phyloP scores from a whole-genome alignment of 2,113 vertebrate genomes.

The Coryphaenoides rupestris region DNA sequence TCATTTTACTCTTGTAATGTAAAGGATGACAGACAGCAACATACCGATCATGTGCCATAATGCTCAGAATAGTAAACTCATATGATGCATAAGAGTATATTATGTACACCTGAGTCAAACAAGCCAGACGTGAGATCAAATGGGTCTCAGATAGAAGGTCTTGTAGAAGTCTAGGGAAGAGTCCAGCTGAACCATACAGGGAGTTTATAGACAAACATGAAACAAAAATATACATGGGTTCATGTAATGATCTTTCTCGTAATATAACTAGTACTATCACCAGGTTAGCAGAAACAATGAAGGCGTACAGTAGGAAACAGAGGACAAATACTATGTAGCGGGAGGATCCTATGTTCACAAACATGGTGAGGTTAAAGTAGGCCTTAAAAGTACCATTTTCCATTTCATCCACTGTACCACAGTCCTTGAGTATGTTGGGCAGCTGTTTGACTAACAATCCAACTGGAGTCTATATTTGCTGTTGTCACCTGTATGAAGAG shows the following conservation, averaged over 20 bases:
- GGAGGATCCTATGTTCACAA: constrained; percentile 9
- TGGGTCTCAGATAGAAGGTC: constrained; percentile 41
- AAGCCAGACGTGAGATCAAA: constrained; percentile 49
- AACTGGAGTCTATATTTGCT: no score
- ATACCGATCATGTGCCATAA: constrained; percentile 67
- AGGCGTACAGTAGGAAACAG: constrained; percentile 1
- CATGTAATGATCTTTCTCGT: constrained; percentile 24
- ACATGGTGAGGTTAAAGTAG: constrained; percentile 21
- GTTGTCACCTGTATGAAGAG: no score
- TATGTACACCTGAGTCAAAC: constrained; percentile 51
- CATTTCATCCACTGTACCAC: background rate
- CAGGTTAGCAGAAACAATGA: constrained; percentile 13
- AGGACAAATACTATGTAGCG: constrained; percentile 9
- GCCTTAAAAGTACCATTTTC: constrained; percentile 18
- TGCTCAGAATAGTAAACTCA: constrained; percentile 54
- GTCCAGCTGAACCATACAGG: constrained; percentile 56
- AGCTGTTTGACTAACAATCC: no score
- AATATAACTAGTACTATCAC: constrained; percentile 14
- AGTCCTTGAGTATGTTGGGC: no score
- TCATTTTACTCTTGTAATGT: constrained; percentile 59
- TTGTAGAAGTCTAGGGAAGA: constrained; percentile 57
- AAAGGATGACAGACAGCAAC: constrained; percentile 64
- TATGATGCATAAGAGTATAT: constrained; percentile 53
- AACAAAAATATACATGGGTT: constrained; percentile 63
- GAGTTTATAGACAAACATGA: constrained; percentile 54